A percentile compares a stretch with the other conserved stretches of the same genome.
phyloP scores from a whole-genome alignment of 2,797 vertebrate species.

The Poeciliopsis presidionis region DNA sequence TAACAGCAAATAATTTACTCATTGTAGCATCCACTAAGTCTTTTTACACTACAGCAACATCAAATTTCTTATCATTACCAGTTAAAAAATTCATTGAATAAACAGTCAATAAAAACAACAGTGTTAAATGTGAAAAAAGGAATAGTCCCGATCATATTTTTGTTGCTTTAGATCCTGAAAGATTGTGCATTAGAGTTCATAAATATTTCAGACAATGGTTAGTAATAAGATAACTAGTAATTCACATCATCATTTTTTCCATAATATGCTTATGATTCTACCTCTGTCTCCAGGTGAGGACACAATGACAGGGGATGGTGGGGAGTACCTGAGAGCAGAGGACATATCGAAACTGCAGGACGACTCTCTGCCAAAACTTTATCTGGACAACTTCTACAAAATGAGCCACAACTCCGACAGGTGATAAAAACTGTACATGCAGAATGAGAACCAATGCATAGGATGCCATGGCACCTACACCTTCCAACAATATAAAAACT shows the following conservation, averaged over 20 bases:
- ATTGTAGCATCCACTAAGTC: background rate
- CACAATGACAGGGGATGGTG: conserved; percentile 96
- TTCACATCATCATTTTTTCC: background rate
- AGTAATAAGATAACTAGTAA: background rate
- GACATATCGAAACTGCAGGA: conserved; percentile 95
- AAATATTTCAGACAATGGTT: background rate
- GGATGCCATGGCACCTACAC: background rate
- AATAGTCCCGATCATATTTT: background rate
- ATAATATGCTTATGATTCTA: background rate
- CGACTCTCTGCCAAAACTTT: conserved; percentile 94
- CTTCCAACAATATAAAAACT: too few species aligned
- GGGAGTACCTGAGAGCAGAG: conserved; percentile 94
- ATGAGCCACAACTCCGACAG: conserved; percentile 95
- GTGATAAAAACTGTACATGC: conserved; percentile 66
- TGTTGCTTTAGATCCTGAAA: background rate
- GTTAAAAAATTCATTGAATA: background rate
- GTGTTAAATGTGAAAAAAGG: background rate
- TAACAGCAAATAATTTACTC: background rate
- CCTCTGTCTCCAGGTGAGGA: conserved; percentile 86
- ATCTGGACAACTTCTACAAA: conserved; percentile 93
- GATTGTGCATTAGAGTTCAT: background rate
- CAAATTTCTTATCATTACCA: background rate
- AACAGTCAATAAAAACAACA: background rate
- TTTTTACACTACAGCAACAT: background rate
- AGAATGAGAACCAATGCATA: background rate